Base-by-base conservation (phyloP, 2,888 invertebrate species). In the Tiliacea aurago region DNA sequence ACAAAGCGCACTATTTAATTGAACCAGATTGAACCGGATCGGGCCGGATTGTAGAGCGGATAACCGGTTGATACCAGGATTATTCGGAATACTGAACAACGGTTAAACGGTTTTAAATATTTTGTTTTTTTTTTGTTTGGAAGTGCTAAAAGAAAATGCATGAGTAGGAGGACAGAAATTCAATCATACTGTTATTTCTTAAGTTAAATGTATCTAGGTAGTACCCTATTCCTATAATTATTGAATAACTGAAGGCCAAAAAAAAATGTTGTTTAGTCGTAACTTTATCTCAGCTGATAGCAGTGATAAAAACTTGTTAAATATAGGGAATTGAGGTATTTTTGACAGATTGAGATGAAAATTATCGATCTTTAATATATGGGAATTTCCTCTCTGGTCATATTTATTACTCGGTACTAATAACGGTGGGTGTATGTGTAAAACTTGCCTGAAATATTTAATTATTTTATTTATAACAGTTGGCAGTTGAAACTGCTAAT, bases 1-100 rank as follows among this genome's bases (percentile, higher is more conserved):
- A 84, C 76, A 81, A 78, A 81, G 74, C 73, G 61, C 72, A 76
- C 80, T 77, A 70, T 84, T 84, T 84, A 84, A 84, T 84, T 84
- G 84, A 84, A 84, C 79, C 72, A 74, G 82, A 80, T 76, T 74
- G 81, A 74, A 84, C 78, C 47, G 62, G 78, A 68, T 70, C 69
- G 70, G 13, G 28, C 59, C 45, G 70, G 80, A 78, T 78, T 73
- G 61, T 49, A 68, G 47, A 45, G 58, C 51, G 55, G 76, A 83
- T 76, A 84, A 67, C 83, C 49, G 65, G 74, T 73, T 84, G 70
- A 80, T 72, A 73, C 80, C 68, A 63, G 77, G 84, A 82, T 84
- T 84, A 84, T 80, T 73, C 55, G 77, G 47, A 80, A 80, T 84
- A 70, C 73, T 73, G 84, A 70, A 75, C 76, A 84, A 72, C 33